Conservation (phyloP, 2,888 invertebrate genomes). For the Druceiella hillmani region DNA sequence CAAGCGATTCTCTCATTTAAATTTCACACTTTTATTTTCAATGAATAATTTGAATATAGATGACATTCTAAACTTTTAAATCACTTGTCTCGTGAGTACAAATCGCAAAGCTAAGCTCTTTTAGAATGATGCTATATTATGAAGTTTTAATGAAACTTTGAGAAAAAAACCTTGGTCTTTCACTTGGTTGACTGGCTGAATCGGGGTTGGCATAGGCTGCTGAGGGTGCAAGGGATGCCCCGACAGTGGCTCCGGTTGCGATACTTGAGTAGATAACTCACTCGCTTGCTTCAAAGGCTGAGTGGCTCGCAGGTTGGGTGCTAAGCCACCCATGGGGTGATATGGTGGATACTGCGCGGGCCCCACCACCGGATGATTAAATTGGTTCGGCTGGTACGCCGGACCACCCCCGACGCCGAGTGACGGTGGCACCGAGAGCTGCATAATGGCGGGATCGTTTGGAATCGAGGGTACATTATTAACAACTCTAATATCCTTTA, state of each 20-base stretch:
- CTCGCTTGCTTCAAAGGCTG: constrained; percentile 45
- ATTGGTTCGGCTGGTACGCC: constrained; percentile 58
- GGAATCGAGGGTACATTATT: constrained; percentile 81
- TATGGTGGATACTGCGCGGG: constrained; percentile 47
- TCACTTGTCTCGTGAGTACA: constrained; percentile 4
- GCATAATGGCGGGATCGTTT: constrained; percentile 98
- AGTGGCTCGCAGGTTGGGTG: constrained; percentile 38
- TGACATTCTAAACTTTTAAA: not conserved
- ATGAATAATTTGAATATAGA: not conserved
- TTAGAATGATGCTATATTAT: no score
- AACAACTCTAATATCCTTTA: constrained; percentile 97
- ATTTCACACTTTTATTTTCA: no score
- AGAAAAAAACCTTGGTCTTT: constrained; percentile 53
- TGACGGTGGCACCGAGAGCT: constrained; percentile 74
- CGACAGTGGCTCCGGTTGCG: constrained; percentile 38
- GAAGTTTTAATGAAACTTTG: no score
- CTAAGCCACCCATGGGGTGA: constrained; percentile 50
- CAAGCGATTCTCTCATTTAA: no score
- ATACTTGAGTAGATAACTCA: constrained; percentile 49
- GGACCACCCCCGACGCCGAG: constrained; percentile 56
- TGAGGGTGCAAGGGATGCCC: no score
- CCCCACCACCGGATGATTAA: constrained; percentile 67
- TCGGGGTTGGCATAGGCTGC: constrained; percentile 24
- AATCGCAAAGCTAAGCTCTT: constrained; percentile 38
- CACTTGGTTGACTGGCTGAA: constrained; percentile 46